Evolutionary conservation across 2,797 vertebrate genomes (phyloP).

Genomic region (Australoheros facetus): DNA sequence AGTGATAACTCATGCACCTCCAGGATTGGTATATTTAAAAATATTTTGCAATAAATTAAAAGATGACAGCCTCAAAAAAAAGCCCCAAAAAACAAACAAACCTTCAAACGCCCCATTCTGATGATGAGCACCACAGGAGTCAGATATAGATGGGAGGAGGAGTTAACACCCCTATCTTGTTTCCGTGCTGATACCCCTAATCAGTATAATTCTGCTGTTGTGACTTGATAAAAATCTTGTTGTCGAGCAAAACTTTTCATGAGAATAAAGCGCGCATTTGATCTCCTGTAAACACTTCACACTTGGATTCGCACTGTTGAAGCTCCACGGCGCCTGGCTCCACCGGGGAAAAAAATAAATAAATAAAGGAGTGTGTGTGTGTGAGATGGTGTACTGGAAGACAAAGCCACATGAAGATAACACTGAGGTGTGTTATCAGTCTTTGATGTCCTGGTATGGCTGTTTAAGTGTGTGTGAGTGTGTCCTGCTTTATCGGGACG

Average conservation of each 20-base stretch:
- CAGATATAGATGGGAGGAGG: neutral
- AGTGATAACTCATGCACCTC: neutral
- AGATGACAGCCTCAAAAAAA: neutral
- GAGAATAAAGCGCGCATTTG: constrained; percentile 33
- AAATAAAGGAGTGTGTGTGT: neutral
- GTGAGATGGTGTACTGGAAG: neutral
- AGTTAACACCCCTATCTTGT: neutral
- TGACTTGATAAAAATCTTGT: constrained; percentile 31
- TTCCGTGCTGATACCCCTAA: neutral
- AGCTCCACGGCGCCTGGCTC: neutral
- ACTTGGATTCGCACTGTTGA: constrained; percentile 6
- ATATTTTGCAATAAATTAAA: neutral
- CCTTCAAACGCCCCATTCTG: neutral
- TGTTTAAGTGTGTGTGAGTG: constrained; percentile 47
- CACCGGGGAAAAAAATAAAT: constrained; percentile 1
- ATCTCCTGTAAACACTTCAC: constrained; percentile 30
- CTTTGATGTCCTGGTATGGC: constrained; percentile 60
- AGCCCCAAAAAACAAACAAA: neutral
- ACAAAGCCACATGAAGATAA: constrained; percentile 56
- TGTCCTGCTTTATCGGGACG: constrained; percentile 60
- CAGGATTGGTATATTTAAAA: neutral
- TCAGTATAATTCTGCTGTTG: neutral
- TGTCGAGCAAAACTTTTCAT: constrained; percentile 37
- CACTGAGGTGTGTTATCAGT: constrained; percentile 53
- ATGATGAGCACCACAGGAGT: neutral